Base-by-base conservation (phyloP, 2,888 invertebrate genomes). In the Lasius fuliginosus region DNA sequence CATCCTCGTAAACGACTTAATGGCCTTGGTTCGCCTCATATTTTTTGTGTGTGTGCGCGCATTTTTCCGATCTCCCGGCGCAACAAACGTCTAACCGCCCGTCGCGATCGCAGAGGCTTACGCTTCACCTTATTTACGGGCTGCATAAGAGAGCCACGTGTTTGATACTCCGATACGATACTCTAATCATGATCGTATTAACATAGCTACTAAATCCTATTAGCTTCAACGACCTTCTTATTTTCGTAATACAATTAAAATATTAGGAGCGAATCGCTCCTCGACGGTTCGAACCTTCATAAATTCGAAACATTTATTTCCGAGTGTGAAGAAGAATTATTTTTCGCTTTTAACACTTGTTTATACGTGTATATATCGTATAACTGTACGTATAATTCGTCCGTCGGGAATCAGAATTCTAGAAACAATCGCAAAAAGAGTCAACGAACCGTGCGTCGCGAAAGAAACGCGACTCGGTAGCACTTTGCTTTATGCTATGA, bases 1-100 rank as follows among this genome's bases (percentile, higher is more conserved):
- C 60, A 74, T 74, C 74, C 42, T 74, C 74, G 30, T 62, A 46
- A 74, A 74, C 60, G 42, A 74, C 60, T 62, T 74, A 74, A 62
- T 40, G 40, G 42, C 40, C 30, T 74, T 74, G 73, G 74, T 15
- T 74, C 18, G 40, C 73, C 58, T 42, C 60, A 18, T 60, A 30
- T 60, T 27, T 27, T 74, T 40, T 74, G 23, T 0, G 23, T 60
- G 42, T n/a, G 15, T 3, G 0, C 9, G 30, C 8, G 8, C 42
- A 42, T 30, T 60, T 74, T 58, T 74, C 58, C 60, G 30, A 33
- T 30, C 60, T 12, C 30, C 8, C 42, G 23, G 23, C 23, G 46
- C 42, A 27, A 46, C 23, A 33, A n/a, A n/a, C 23, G 23, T 65
- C 42, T 3, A 42, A 60, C 27, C 30, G 42, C 18, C 23, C 58